These are phyloP conservation scores for Xenentodon cancila DNA, from an alignment of 2,797 vertebrate genomes.

Conservation along the genomic window DNA sequence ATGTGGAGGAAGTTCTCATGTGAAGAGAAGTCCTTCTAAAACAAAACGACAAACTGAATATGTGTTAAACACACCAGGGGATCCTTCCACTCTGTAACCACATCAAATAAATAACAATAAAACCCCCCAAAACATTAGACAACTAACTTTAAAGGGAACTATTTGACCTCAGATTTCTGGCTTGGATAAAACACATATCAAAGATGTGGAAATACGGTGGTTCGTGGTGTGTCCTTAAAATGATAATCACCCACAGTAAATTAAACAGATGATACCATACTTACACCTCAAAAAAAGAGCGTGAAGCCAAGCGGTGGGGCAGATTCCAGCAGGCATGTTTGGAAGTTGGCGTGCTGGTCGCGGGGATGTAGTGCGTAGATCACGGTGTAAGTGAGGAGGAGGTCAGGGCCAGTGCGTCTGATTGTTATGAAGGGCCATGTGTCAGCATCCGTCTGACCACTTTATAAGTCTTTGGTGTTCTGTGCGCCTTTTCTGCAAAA, in stretches of 20 bases:
- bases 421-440: slow-evolving; percentile 79
- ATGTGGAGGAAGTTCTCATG: too few species aligned
- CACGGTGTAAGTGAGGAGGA: slow-evolving; percentile 55
- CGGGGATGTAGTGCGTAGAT: slow-evolving; percentile 44
- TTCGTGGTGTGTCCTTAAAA: not conserved
- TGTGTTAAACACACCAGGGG: slow-evolving; percentile 27
- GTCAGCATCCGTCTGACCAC: slow-evolving; percentile 74
- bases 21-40: too few species aligned
- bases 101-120: slow-evolving; percentile 57
- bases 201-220: slow-evolving; percentile 4
- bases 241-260: slow-evolving; percentile 27
- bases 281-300: not conserved
- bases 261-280: slow-evolving; percentile 14
- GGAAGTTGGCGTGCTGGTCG: slow-evolving; percentile 30
- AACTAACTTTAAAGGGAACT: slow-evolving; percentile 48
- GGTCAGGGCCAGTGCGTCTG: slow-evolving; percentile 73
- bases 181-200: not conserved
- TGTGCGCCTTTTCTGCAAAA: slow-evolving; percentile 63
- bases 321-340: slow-evolving; percentile 14
- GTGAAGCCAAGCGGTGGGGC: too few species aligned
- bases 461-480: slow-evolving; percentile 76
- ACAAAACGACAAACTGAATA: too few species aligned
- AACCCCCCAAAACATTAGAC: slow-evolving; percentile 47
- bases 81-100: slow-evolving; percentile 57
- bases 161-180: slow-evolving; percentile 21